Evolutionary conservation across 2,797 vertebrate genomes (phyloP).

Genomic region (Liasis olivaceus): DNA sequence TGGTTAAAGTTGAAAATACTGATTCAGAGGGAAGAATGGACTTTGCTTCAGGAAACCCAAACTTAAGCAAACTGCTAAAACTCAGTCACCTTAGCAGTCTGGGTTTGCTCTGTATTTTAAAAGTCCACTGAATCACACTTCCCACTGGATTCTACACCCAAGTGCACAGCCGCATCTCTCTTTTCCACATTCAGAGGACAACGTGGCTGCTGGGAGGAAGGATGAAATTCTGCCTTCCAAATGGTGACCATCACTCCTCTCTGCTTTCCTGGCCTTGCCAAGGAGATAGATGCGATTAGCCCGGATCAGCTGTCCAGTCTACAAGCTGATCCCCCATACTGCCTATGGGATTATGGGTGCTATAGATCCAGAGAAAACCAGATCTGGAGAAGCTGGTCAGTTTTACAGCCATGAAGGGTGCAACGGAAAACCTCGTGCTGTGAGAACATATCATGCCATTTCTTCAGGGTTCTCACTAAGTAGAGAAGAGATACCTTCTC

Average conservation of each 20-base stretch:
- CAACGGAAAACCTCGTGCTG: not conserved
- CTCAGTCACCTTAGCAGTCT: not conserved
- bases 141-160: too few relatives aligned
- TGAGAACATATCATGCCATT: not conserved
- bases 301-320: not conserved
- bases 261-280: not conserved
- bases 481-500: not conserved
- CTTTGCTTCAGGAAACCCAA: not conserved
- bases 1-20: not conserved
- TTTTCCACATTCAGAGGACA: not conserved
- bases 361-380: not conserved
- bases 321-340: not conserved
- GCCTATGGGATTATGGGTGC: not conserved
- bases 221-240: not conserved
- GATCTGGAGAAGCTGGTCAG: not conserved
- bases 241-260: not conserved
- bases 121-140: not conserved
- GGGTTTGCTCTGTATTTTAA: not conserved
- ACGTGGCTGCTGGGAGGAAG: not conserved
- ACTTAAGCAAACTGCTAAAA: not conserved
- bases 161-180: not conserved
- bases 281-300: not conserved
- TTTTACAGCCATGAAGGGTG: not conserved
- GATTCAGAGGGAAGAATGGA: not conserved
- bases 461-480: not conserved